Evolutionary conservation across 23 tunicate genomes (phyloP), one percentile per base, ranked within the genome.

Genomic region (Botrylloides violaceus): DNA sequence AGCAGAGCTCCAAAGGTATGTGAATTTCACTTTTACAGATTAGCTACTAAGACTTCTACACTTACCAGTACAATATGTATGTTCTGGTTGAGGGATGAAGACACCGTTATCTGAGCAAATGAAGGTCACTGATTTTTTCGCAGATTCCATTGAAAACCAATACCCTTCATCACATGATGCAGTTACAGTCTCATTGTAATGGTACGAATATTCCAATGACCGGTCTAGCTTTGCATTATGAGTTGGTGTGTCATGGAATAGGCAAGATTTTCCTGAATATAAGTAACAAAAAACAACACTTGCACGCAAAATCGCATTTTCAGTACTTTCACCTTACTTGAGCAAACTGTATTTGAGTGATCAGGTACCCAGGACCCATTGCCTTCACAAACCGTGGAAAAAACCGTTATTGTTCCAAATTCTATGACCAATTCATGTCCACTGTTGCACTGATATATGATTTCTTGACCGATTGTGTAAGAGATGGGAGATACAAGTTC

Each of bases 81-180:
- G 59, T 1, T 49, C 36, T 22, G 96, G 96, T 47, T 88, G 47
- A 7, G 96, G 96, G 6, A 50, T 5, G 61, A 88, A 88, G 32
- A 26, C 37, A 20, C 82, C 78, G 56, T 38, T 36, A 22, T 58
- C 72, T 27, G 31, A 18, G 61, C 96, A 88, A 12, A 22, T 28
- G 71, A 88, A 88, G 7, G 62, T 53, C 7, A 88, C 12, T 12
- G 43, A 21, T 20, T 36, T 25, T 27, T 3, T 34, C 48, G 83
- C 73, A 39, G 38, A 36, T 7, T 82, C 88, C 3, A 58, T 65
- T 31, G 49, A 7, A 49, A 81, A 58, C 96, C 96, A 88, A 62
- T 70, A 82, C 3, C 96, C 88, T 6, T 77, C 64, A 37, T 77
- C 77, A 66, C 96, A 88, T 3, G 66, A 58, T 1, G 81, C 64